These are phyloP conservation scores for Volucella inanis DNA, from an alignment of 2,888 invertebrate genomes.

Conservation along the genomic window DNA sequence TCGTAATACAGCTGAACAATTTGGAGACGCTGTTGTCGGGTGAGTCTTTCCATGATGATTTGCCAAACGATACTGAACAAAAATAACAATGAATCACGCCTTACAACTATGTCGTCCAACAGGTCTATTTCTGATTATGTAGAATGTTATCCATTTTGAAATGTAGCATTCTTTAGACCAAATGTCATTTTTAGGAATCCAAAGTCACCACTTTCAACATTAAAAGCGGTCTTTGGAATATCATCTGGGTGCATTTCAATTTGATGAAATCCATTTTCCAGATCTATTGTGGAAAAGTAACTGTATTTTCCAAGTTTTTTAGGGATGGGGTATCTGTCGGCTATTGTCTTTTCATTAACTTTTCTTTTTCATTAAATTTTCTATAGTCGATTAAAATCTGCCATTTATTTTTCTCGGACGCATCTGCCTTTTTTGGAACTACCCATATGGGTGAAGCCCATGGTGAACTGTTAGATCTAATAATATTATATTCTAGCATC, in stretches of 20 bases:
- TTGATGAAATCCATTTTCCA: slow-evolving; percentile 32
- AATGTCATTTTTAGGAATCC: slow-evolving; percentile 42
- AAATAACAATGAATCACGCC: no score
- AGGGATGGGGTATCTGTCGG: slow-evolving; percentile 29
- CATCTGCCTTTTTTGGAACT: slow-evolving; percentile 20
- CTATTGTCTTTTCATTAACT: slow-evolving; percentile 12
- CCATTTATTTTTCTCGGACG: slow-evolving; percentile 32
- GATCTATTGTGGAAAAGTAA: slow-evolving; percentile 38
- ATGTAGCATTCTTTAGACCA: slow-evolving; percentile 44
- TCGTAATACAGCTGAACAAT: no score
- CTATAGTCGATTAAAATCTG: slow-evolving; percentile 37
- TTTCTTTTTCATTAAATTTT: slow-evolving; percentile 37
- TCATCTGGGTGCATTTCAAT: slow-evolving; percentile 33
- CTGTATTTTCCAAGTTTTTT: slow-evolving; percentile 37
- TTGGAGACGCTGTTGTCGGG: slow-evolving; percentile 75
- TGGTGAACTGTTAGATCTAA: slow-evolving; percentile 29
- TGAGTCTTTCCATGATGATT: no score
- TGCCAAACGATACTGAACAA: no score
- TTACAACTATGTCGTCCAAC: slow-evolving; percentile 77
- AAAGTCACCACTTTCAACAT: slow-evolving; percentile 35
- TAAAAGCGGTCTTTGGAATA: slow-evolving; percentile 35
- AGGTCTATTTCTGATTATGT: slow-evolving; percentile 20
- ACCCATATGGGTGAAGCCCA: slow-evolving; percentile 42
- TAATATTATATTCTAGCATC: slow-evolving; percentile 25
- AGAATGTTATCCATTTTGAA: slow-evolving; percentile 46